phyloP scores from a whole-genome alignment of 2,888 invertebrate genomes.

The Eupithecia subfuscata region DNA sequence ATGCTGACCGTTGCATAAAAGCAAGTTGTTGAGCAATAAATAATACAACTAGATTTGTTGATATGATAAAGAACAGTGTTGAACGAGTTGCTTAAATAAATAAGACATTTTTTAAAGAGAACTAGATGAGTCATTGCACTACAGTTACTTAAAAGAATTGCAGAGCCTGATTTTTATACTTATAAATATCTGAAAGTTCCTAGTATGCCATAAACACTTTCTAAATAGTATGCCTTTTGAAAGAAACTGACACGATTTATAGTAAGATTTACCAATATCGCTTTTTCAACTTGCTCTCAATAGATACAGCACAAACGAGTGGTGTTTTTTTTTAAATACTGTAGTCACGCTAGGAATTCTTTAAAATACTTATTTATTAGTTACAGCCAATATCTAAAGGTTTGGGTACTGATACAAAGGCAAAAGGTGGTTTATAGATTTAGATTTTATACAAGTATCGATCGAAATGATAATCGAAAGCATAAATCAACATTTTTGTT shows the following conservation, averaged over 20 bases:
- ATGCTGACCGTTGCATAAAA: not conserved
- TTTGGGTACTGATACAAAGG: not conserved
- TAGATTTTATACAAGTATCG: not conserved
- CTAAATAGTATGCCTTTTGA: slow-evolving; percentile 6
- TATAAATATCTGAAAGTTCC: slow-evolving; percentile 41
- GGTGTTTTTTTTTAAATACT: not conserved
- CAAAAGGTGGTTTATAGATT: not conserved
- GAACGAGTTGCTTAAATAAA: not conserved
- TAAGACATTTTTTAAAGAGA: slow-evolving; percentile 3
- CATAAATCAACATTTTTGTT: not conserved
- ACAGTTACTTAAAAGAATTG: not conserved
- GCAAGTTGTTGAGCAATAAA: not conserved
- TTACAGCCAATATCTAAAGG: not conserved
- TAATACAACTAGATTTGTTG: not conserved
- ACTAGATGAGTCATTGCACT: not conserved
- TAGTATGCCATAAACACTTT: slow-evolving; percentile 38
- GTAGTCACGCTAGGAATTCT: slow-evolving; percentile 5
- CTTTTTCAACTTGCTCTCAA: not conserved
- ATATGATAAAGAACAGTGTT: slow-evolving; percentile 1
- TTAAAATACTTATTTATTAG: not conserved
- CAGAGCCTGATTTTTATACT: slow-evolving; percentile 23
- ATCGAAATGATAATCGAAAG: not conserved
- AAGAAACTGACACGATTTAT: not conserved
- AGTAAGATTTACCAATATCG: not conserved
- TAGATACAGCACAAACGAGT: not conserved